Evolutionary conservation across 2,797 vertebrate genomes (phyloP).

Genomic region (Manis javanica): DNA sequence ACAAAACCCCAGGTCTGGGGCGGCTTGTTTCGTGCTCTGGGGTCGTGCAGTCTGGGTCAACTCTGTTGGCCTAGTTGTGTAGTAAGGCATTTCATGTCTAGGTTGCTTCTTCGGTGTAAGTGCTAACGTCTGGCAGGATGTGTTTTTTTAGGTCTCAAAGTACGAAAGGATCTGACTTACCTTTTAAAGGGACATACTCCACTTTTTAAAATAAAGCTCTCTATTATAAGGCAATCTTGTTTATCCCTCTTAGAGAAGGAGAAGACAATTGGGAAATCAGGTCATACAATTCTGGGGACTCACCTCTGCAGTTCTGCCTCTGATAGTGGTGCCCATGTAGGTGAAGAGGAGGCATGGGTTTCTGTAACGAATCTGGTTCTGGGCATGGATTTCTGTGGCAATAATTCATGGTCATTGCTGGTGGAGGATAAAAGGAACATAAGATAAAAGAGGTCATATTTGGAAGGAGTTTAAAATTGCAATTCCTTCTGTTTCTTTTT

Average conservation of each 20-base stretch:
- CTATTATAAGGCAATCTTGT: constrained; percentile 88
- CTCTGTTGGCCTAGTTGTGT: background rate
- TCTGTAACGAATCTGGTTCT: background rate
- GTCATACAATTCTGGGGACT: background rate
- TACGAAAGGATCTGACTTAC: constrained; percentile 78
- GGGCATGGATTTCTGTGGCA: background rate
- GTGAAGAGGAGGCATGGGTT: constrained; percentile 50
- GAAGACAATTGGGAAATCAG: constrained; percentile 59
- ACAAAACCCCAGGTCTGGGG: constrained; percentile 70
- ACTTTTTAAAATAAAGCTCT: constrained; percentile 90
- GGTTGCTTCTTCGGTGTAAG: constrained; percentile 66
- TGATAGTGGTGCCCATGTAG: constrained; percentile 41
- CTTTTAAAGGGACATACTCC: constrained; percentile 87
- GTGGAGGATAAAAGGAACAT: background rate
- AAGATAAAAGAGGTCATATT: constrained; percentile 46
- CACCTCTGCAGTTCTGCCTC: background rate
- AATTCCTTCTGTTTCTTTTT: constrained; percentile 71
- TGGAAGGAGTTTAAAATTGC: constrained; percentile 43
- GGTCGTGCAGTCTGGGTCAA: background rate
- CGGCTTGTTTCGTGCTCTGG: constrained; percentile 51
- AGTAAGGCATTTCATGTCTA: constrained; percentile 56
- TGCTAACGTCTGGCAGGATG: constrained; percentile 77
- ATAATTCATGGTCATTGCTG: background rate
- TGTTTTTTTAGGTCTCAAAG: constrained; percentile 76
- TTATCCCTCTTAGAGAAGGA: constrained; percentile 80